Evolutionary conservation across 2,797 vertebrate species (phyloP).

Genomic region (Bovichtus variegatus): DNA sequence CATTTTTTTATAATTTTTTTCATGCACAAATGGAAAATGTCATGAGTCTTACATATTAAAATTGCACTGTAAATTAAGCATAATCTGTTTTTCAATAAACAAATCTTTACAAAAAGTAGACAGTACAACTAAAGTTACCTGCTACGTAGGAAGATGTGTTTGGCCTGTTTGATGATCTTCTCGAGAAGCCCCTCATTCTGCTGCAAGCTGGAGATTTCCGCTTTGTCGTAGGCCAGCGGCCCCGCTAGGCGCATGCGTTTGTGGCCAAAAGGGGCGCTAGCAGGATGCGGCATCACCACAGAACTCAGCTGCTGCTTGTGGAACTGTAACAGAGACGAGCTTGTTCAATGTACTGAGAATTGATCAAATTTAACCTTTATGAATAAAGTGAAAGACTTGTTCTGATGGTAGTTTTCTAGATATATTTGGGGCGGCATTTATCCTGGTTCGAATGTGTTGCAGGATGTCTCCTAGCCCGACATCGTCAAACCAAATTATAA

Average conservation of each 20-base stretch:
- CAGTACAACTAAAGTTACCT: slow-evolving; percentile 79
- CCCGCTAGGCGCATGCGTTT: slow-evolving; percentile 95
- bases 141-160: slow-evolving; percentile 96
- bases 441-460: not conserved
- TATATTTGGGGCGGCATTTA: not conserved
- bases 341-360: not conserved
- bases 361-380: not conserved
- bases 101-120: not conserved
- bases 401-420: not conserved
- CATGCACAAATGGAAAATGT: no score
- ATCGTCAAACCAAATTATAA: not conserved
- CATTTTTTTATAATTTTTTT: no score
- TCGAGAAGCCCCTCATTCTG: slow-evolving; percentile 95
- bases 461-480: not conserved
- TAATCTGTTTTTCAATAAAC: no score
- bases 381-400: not conserved
- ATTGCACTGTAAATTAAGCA: no score
- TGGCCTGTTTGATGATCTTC: slow-evolving; percentile 99
- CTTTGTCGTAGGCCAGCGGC: slow-evolving; percentile 94
- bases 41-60: no score
- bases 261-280: slow-evolving; percentile 94
- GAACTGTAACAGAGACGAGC: slow-evolving; percentile 83
- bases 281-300: slow-evolving; percentile 94
- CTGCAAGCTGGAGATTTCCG: slow-evolving; percentile 91
- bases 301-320: slow-evolving; percentile 98